A percentile compares a stretch with the other conserved stretches of the same genome.
Conservation (phyloP, 2,888 invertebrate species). For the Harmothoe impar region DNA sequence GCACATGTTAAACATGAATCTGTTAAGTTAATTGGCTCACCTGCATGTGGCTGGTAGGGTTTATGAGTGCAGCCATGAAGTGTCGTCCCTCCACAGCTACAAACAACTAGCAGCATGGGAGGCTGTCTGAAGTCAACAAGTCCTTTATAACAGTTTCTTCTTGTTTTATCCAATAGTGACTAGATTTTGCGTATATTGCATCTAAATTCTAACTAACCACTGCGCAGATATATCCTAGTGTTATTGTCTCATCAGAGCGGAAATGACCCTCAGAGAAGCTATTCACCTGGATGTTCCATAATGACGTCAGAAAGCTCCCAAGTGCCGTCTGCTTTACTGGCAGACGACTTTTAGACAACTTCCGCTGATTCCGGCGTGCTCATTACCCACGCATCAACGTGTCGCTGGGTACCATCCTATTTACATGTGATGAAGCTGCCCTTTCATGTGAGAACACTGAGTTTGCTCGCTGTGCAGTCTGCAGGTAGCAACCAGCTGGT, state of each 20-base stretch:
- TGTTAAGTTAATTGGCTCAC: no score
- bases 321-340: neutral
- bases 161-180: neutral
- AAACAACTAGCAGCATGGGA: no score
- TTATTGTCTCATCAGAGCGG: neutral
- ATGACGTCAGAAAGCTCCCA: neutral
- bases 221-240: neutral
- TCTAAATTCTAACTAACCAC: neutral
- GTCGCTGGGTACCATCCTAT: neutral
- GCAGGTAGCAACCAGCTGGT: no score
- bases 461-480: no score
- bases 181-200: neutral
- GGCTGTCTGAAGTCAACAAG: no score
- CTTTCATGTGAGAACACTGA: no score
- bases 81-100: no score
- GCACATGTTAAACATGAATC: no score
- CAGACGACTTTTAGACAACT: slow-evolving; percentile 13
- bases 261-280: neutral
- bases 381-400: neutral
- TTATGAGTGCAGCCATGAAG: no score
- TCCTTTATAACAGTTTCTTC: neutral
- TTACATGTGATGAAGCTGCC: no score
- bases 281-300: neutral
- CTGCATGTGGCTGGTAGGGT: no score
- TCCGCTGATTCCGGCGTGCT: slow-evolving; percentile 11